Base-by-base conservation (phyloP, 2,888 invertebrate genomes). In the Ectropis crepuscularia region DNA sequence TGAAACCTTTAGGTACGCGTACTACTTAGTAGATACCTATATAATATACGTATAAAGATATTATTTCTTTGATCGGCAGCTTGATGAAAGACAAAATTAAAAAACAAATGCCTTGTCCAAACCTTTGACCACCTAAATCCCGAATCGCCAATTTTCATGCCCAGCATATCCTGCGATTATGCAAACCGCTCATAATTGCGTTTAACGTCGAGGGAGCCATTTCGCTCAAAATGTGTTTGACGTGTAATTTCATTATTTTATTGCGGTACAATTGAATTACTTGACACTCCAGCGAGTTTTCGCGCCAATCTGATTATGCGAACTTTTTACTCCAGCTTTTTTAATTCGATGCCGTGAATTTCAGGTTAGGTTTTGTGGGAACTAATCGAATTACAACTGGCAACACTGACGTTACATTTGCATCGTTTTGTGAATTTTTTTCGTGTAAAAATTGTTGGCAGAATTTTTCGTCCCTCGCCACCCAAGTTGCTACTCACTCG, bases 211-310 rank as follows among this genome's bases (percentile, higher is more conserved):
- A 66, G 71, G 74, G 78, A 76, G 76, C 81, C 79, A 82, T 85
- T 83, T 72, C 78, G 75, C 75, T 82, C 79, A 74, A 85, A 88
- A 87, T 87, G 87, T 87, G 88, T 89, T 88, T 89, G 88, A 89
- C 87, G 87, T 77, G 73, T 86, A 88, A 90, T 89, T 84, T 77
- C 81, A 88, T 90, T 88, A 89, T 86, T 87, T 88, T 85, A 88
- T 87, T 87, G 86, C 82, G 79, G 64, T 63, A 69, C 75, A 89
- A 89, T 89, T 85, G 82, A 86, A 88, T 90, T 86, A 85, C 71
- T 75, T 78, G 70, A 77, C 79, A 69, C 80, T 76, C 78, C 68
- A 79, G 75, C 66, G 80, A 75, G 77, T 79, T 83, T 80, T 75
- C 75, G 77, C 77, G 68, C 62, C 64, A 78, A 82, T 80, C 77